Conservation (phyloP, 2,888 invertebrate genomes). For the Prosapia bicincta region DNA sequence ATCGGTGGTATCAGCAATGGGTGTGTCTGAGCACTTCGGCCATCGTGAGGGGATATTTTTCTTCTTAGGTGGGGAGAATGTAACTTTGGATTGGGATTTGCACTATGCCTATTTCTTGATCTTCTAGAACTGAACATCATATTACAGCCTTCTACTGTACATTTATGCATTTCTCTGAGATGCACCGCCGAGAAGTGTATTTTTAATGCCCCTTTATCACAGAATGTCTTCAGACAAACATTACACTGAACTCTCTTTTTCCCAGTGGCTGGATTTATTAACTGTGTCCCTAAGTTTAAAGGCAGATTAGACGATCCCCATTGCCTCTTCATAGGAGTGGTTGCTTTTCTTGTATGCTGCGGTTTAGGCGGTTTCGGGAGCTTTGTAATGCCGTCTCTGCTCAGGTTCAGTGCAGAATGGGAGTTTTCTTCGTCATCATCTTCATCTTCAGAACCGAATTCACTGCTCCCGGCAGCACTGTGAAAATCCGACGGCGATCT, state of each 20-base stretch:
- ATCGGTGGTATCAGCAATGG: conserved; percentile 74
- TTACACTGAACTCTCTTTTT: conserved; percentile 98
- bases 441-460: conserved; percentile 56
- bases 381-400: conserved; percentile 53
- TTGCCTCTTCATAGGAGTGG: conserved; percentile 74
- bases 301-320: conserved; percentile 69
- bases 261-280: conserved; percentile 88
- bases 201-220: conserved; percentile 98
- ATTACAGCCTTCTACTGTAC: conserved; percentile 97
- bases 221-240: conserved; percentile 97
- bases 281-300: conserved; percentile 80
- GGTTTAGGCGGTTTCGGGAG: conserved; percentile 47
- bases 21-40: conserved; percentile 83
- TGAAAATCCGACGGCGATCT: conserved; percentile 46
- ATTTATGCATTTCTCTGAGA: conserved; percentile 98
- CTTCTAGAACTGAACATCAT: conserved; percentile 99
- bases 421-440: conserved; percentile 59
- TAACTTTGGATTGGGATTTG: conserved; percentile 96
- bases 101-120: conserved; percentile 93
- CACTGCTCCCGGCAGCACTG: conserved; percentile 46
- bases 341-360: conserved; percentile 58
- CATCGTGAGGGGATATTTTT: conserved; percentile 93
- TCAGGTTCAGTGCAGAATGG: conserved; percentile 61
- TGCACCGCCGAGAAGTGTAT: conserved; percentile 99
- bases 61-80: conserved; percentile 92